Percentiles rank a stretch among this genome's conserved stretches.
phyloP scores from a whole-genome alignment of 2,797 vertebrate genomes.

The Todus mexicanus region DNA sequence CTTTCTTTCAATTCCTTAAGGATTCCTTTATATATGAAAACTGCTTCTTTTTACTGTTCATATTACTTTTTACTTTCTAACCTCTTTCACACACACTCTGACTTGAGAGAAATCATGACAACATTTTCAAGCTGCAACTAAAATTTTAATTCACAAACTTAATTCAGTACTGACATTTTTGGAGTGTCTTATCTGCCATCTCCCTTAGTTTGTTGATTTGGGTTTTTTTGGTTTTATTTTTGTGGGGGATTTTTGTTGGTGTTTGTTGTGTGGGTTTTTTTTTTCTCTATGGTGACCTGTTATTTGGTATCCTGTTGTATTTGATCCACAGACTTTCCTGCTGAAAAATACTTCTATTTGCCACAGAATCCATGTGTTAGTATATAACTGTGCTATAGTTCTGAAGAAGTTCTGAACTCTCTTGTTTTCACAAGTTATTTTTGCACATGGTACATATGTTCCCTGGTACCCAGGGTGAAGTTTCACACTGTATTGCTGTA shows the following conservation, averaged over 20 bases:
- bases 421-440: neutral
- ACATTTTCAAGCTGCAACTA: neutral
- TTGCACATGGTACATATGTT: neutral
- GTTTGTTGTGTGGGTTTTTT: no score
- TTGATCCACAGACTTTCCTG: neutral
- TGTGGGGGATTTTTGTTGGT: no score
- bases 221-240: no score
- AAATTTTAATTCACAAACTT: neutral
- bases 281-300: rapidly evolving
- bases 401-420: neutral
- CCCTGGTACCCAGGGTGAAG: neutral
- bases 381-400: neutral
- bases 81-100: neutral
- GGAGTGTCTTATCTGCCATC: neutral
- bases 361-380: neutral
- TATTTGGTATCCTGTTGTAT: neutral
- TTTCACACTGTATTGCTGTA: neutral
- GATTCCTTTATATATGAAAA: neutral
- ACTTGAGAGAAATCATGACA: neutral
- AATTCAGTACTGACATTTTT: neutral
- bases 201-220: neutral
- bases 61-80: neutral
- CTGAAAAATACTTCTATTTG: neutral
- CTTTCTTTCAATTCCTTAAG: neutral
- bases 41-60: neutral